Evolutionary conservation across 2,113 vertebrate species (phyloP).

Genomic region (mouse (Mus musculus)): GRCm39 chr6:63906501-63907000

Average conservation of each 20-base stretch:
- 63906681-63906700: background rate
- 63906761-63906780: background rate
- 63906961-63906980: background rate
- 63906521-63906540: no score
- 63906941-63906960: background rate
- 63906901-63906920: background rate
- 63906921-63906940: background rate
- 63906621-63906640: background rate
- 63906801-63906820: background rate
- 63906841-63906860: background rate
- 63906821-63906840: background rate
- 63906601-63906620: background rate
- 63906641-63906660: background rate
- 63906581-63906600: no score
- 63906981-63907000: background rate
- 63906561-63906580: no score
- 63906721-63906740: background rate
- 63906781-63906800: no score
- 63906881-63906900: background rate
- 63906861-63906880: background rate
- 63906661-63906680: background rate
- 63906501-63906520: no score
- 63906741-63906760: background rate
- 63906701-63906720: background rate
- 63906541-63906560: no score